phyloP scores from a whole-genome alignment of 23 tunicate species.

The Trididemnum miniatum region DNA sequence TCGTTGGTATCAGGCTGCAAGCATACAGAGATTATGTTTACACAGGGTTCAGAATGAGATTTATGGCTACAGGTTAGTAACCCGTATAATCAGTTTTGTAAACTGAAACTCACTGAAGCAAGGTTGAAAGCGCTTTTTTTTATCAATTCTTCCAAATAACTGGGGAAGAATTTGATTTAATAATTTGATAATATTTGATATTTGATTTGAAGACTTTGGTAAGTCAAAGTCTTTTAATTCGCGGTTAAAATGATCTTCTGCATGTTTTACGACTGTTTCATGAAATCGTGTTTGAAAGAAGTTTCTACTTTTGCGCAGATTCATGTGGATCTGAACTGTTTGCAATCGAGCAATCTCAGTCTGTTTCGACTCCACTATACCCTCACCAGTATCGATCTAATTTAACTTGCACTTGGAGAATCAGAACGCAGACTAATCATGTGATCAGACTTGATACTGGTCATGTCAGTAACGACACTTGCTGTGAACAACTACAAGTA shows the following conservation, averaged over 20 bases:
- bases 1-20: not conserved
- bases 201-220: too few species aligned
- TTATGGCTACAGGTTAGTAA: not conserved
- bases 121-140: too few species aligned
- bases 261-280: too few species aligned
- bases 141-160: too few species aligned
- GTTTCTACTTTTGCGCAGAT: too few species aligned
- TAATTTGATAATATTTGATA: too few species aligned
- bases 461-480: constrained; percentile 21
- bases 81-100: too few species aligned
- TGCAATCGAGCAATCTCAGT: not conserved
- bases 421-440: not conserved
- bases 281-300: too few species aligned
- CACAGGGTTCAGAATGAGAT: not conserved
- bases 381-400: not conserved
- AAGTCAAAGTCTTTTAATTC: too few species aligned
- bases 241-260: too few species aligned
- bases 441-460: not conserved
- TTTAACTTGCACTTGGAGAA: not conserved
- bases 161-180: too few species aligned
- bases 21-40: not conserved
- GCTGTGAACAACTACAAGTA: constrained; percentile 7
- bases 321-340: not conserved
- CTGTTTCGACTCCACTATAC: not conserved
- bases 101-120: too few species aligned